A percentile compares a stretch with the other conserved stretches of the same genome.
phyloP scores from a whole-genome alignment of 2,888 invertebrate genomes.

The Synergus japonicus region DNA sequence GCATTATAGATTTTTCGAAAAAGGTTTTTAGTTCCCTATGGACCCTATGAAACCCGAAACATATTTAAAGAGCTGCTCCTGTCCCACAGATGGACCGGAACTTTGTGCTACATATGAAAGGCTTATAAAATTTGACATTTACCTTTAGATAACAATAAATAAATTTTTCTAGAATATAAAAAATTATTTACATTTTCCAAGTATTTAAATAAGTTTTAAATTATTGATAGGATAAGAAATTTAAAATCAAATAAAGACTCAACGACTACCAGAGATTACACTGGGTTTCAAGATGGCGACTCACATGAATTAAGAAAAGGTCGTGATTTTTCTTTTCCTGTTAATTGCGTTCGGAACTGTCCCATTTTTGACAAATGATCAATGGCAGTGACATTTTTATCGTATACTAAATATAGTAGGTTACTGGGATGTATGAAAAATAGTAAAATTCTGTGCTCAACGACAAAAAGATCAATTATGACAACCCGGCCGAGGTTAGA shows the following conservation, averaged over 20 bases:
- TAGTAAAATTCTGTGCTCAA: constrained; percentile 31
- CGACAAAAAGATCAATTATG: constrained; percentile 72
- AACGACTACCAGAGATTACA: neutral
- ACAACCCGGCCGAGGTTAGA: constrained; percentile 75
- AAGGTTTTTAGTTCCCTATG: neutral
- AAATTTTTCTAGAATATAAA: neutral
- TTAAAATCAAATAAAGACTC: constrained; percentile 6
- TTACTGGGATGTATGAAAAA: constrained; percentile 42
- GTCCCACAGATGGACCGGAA: constrained; percentile 45
- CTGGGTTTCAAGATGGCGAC: neutral
- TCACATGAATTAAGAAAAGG: constrained; percentile 8
- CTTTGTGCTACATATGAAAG: constrained; percentile 44
- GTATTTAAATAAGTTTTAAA: neutral
- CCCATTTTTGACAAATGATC: constrained; percentile 42
- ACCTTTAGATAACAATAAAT: neutral
- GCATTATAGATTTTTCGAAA: neutral
- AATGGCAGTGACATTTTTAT: constrained; percentile 61
- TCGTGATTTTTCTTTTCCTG: neutral
- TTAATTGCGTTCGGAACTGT: neutral
- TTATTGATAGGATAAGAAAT: neutral
- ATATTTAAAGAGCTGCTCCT: constrained; percentile 16
- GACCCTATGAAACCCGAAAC: neutral
- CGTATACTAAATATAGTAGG: constrained; percentile 45
- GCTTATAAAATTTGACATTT: neutral
- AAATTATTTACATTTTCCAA: neutral